Evolutionary conservation across 2,888 invertebrate genomes (phyloP), one percentile per base, ranked within the genome.

Genomic region (Epirrhoe tristata): DNA sequence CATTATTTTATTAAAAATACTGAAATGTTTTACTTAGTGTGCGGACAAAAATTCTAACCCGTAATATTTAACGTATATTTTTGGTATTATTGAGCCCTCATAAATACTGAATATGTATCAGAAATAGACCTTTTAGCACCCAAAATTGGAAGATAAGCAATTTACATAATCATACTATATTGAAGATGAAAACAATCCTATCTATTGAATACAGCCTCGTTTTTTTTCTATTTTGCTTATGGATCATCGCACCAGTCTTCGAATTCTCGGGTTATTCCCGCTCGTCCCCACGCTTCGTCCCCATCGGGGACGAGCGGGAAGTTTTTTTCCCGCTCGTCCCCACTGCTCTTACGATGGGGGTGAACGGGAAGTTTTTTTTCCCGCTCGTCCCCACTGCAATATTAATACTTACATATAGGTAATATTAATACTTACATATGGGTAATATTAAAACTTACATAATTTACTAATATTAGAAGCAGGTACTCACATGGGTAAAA

Each of bases 181-280:
- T 52, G 69, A 61, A 71, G 52, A 63, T 59, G 67, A 63, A 71
- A 67, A 73, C 52, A 58, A 69, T 58, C 53, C 69, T 65, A 68
- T 56, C 57, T 69, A 68, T 60, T 67, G 65, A 75, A 75, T 72
- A 64, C 75, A 76, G 73, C 69, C 68, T 66, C 43, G 66, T 73
- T 74, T 78, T 74, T 70, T 74, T 75, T 74, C 72, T 71, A 69
- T 72, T 76, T 73, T 68, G 61, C 55, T 74, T 71, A 71, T 70
- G 64, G 73, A 76, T 75, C 67, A 75, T 73, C 81, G 80, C 79
- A 84, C 85, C 77, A 78, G 72, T 79, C 85, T 86, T 82, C 83
- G 66, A 74, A 70, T 75, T 77, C 53, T 67, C 24, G 58, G n/a
- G n/a, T n/a, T n/a, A n/a, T n/a, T n/a, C n/a, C n/a, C n/a, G n/a